Percentiles rank a stretch among this genome's conserved stretches.
These are phyloP conservation scores for Lota lota DNA, from an alignment of 2,113 vertebrate genomes.

Conservation along the genomic window DNA sequence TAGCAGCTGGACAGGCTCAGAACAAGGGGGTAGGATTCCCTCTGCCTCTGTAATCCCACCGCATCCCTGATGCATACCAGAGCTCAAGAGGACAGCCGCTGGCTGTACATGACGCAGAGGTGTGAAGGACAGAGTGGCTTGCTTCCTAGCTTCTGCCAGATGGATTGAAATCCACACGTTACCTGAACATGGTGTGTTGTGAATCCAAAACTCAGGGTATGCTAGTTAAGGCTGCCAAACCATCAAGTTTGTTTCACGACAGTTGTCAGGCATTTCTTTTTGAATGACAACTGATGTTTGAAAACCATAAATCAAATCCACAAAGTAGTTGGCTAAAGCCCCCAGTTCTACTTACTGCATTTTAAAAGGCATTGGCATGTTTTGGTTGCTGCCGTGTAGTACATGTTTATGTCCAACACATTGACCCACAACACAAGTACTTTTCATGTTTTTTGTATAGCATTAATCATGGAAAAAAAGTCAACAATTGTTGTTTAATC, in stretches of 20 bases:
- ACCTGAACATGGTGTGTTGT: neutral
- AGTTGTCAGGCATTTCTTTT: too few relatives aligned
- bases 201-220: constrained; percentile 11
- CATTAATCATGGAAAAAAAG: constrained; percentile 6
- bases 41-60: constrained; percentile 15
- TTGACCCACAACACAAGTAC: neutral
- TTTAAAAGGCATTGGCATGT: neutral
- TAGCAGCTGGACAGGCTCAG: neutral
- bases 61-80: constrained; percentile 10
- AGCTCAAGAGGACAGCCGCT: constrained; percentile 10
- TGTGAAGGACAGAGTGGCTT: constrained; percentile 14
- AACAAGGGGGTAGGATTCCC: constrained; percentile 28
- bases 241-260: too few relatives aligned
- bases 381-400: neutral
- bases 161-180: neutral
- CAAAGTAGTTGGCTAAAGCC: too few relatives aligned
- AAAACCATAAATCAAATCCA: too few relatives aligned
- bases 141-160: neutral
- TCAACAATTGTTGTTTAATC: neutral
- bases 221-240: neutral
- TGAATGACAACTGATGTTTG: too few relatives aligned
- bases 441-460: neutral
- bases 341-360: too few relatives aligned
- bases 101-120: neutral
- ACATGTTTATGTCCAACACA: neutral